Evolutionary conservation across 1,140 invertebrate genomes (phyloP), one percentile per base, ranked within the genome.

Genomic region (Lerema accius): DNA sequence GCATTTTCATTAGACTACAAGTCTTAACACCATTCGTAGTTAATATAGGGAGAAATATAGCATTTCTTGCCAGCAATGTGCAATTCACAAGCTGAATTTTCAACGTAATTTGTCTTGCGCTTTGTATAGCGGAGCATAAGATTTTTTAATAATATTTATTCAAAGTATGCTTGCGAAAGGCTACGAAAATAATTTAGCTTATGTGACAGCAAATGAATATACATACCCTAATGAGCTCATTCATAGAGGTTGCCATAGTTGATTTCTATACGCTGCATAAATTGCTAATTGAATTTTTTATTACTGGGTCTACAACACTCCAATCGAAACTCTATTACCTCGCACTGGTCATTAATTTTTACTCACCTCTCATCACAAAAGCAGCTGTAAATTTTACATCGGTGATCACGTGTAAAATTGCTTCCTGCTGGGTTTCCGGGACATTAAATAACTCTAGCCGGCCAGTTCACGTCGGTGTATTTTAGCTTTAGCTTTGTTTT

Each of bases 1-100:
- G 72, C 72, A 74, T 75, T 69, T 60, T 69, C 66, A 71, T 75
- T 71, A 69, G 61, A 75, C 64, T 75, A 67, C 60, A 63, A 67
- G 56, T 67, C 58, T 69, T 64, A 71, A 69, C 65, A 74, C 65
- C 61, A 62, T 63, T 53, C 51, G 63, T 14, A 63, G 53, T 48
- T 71, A 74, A 68, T 71, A 65, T 59, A 56, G 48, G 43, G 45
- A 60, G 45, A 56, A 65, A 60, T 66, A 56, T 65, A 26, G 16
- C 39, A 59, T 55, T 53, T 40, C 49, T 32, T 35, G 11, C 23
- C 16, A 58, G 26, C n/a, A 13, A 26, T 53, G 40, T 40, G 50
- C 50, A 42, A 55, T 55, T 55, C 50, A 14, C 11, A 55, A 55
- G 37, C 50, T 17, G 50, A 42, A 55, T 55, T 42, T 42, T 55